Base-by-base conservation (phyloP, 92 coral and sea anemone genomes). In the Nematostella vectensis region DNA sequence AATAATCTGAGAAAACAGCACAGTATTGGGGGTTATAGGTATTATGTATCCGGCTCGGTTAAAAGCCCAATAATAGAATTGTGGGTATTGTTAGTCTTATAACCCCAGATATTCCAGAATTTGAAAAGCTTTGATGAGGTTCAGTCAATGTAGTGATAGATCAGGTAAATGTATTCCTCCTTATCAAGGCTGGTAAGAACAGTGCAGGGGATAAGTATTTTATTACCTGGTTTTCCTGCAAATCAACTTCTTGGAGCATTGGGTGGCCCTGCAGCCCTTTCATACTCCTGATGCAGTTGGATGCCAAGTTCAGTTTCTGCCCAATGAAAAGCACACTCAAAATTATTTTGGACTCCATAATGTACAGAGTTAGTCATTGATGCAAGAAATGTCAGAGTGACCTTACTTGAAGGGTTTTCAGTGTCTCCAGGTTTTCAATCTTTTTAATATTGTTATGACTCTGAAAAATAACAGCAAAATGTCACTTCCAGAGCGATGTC, bases 181-280 rank as follows among this genome's bases (percentile, higher is more conserved):
- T n/a, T n/a, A n/a, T n/a, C n/a, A n/a, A n/a, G n/a, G n/a, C n/a
- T n/a, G n/a, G n/a, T n/a, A n/a, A n/a, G n/a, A n/a, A n/a, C n/a
- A n/a, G n/a, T n/a, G n/a, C n/a, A n/a, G n/a, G n/a, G n/a, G n/a
- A n/a, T n/a, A n/a, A n/a, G n/a, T n/a, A n/a, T n/a, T n/a, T n/a
- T n/a, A n/a, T 16, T 33, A 86, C 98, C 98, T 85, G 82, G 54
- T 91, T 91, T 45, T 77, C 91, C 31, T 83, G 80, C 13, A 91
- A 71, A 50, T 91, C 79, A 28, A 81, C 51, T 26, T 91, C 98
- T 60, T 91, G 98, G 9, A 91, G 74, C 49, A 91, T 60, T 3
- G 75, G 71, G 33, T 91, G 98, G 60, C 76, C 72, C 57, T 85
- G 98, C 27, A 91, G 67, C 3, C 98, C 98, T 65, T 91, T 91